Evolutionary conservation across 2,888 invertebrate genomes (phyloP).

Genomic region (Carpatolechia fugitivella): DNA sequence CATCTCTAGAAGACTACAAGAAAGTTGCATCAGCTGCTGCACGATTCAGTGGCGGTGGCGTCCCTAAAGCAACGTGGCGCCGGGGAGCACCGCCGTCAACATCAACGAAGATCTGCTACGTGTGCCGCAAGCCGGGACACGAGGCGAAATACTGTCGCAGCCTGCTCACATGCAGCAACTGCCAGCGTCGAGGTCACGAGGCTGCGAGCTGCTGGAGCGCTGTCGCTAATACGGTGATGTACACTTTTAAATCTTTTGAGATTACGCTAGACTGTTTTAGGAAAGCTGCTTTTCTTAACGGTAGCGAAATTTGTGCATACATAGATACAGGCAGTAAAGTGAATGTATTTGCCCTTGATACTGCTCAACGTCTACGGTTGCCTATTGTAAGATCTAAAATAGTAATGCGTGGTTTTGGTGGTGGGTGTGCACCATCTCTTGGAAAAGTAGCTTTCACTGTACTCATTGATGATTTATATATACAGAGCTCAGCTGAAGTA

Average conservation of each 20-base stretch:
- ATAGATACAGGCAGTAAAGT: conserved; percentile 21
- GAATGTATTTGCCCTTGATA: conserved; percentile 5
- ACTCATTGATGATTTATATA: neutral
- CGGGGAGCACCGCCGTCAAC: neutral
- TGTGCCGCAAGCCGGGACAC: conserved; percentile 15
- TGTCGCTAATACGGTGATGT: neutral
- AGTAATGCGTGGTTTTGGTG: conserved; percentile 19
- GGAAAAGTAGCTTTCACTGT: neutral
- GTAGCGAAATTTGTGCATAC: conserved; percentile 10
- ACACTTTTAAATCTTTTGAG: neutral
- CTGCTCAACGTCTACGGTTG: conserved; percentile 7
- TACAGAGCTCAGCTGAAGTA: neutral
- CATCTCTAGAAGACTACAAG: conserved; percentile 22
- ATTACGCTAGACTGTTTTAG: too few species aligned
- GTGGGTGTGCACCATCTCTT: conserved; percentile 11
- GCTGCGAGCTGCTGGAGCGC: conserved; percentile 7
- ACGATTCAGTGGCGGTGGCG: neutral
- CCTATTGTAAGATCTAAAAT: neutral
- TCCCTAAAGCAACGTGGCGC: neutral
- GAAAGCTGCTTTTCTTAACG: too few species aligned
- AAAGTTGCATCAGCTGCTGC: neutral
- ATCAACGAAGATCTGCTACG: conserved; percentile 11
- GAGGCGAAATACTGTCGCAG: conserved; percentile 8
- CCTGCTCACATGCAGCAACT: conserved; percentile 3
- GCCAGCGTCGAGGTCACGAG: conserved; percentile 13